Evolutionary conservation across 2,797 vertebrate species (phyloP), one percentile per base, ranked within the genome.

Genomic region (Schizothorax lantsangensis): DNA sequence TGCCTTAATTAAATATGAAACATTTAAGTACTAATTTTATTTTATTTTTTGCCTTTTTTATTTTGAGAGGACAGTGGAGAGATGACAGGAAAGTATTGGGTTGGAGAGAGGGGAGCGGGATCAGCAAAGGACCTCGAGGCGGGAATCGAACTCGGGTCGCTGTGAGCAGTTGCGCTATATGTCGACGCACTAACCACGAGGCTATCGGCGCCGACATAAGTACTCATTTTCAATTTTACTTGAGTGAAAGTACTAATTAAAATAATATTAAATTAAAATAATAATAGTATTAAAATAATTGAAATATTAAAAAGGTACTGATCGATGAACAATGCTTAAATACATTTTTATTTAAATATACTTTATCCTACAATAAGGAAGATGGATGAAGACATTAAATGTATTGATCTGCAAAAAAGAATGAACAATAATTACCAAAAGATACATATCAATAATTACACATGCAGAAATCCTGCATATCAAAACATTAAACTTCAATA

Each of bases 341-440:
- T 38, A 21, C 1, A 66, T 7, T 23, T 69, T 21, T 5, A 71
- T 36, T 71, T 71, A 21, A 38, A 71, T 21, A 52, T 75, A 49
- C 6, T 17, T 33, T 4, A 49, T 75, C 71, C 45, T 49, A 49
- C 26, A 17, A 17, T 74, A 30, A 47, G 43, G 11, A 40, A 71
- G 36, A 74, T 73, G 23, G 12, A 73, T 73, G 43, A 73, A 47
- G 12, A 47, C 43, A 74, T 74, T 74, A 74, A 47, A 49, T 47
- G n/a, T 47, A 74, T 15, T 17, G n/a, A 26, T 74, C n/a, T 74
- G 14, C 71, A 74, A 72, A 33, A 15, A 17, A 33, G 14, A 33
- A 7, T 1, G 7, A 33, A 66, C 17, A 15, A 23, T 15, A 2
- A 14, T 64, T 62, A 0, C 17, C 30, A 69, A 45, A 45, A 15